phyloP scores from a whole-genome alignment of 2,797 vertebrate genomes.

The Serranus cabrilla region DNA sequence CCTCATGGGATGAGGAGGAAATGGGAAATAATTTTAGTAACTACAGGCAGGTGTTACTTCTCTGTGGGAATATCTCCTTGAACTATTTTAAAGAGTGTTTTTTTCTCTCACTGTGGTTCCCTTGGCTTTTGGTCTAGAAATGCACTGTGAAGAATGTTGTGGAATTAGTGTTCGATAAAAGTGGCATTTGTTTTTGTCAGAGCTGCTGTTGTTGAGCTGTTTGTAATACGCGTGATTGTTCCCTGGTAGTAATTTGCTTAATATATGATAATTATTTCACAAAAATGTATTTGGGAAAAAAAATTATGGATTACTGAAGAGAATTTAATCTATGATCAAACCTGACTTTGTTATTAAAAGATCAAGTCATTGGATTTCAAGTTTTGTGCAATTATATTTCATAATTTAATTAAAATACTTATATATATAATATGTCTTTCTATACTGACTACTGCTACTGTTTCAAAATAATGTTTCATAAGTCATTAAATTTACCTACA shows the following conservation, averaged over 20 bases:
- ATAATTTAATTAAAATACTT: background rate
- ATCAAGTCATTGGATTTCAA: background rate
- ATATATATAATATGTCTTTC: background rate
- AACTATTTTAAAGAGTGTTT: constrained; percentile 49
- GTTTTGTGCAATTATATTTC: background rate
- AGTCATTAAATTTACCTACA: background rate
- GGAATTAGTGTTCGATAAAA: constrained; percentile 15
- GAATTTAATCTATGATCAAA: background rate
- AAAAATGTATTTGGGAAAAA: too few relatives aligned
- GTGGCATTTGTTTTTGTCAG: background rate
- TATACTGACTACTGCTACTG: background rate
- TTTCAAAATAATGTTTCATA: background rate
- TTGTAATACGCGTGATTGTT: background rate
- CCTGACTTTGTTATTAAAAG: background rate
- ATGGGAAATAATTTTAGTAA: constrained; percentile 67
- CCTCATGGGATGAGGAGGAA: constrained; percentile 53
- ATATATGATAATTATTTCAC: background rate
- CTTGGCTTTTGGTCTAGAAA: constrained; percentile 34
- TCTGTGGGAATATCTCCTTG: constrained; percentile 62
- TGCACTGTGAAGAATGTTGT: background rate
- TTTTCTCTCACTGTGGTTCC: constrained; percentile 18
- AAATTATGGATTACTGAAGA: background rate
- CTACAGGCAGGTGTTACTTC: constrained; percentile 61
- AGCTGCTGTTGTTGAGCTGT: background rate
- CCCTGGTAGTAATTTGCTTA: background rate